Percentiles rank a stretch among this genome's conserved stretches.
Conservation (phyloP, 2,888 invertebrate genomes). For the Marasmarcha lunaedactyla region DNA sequence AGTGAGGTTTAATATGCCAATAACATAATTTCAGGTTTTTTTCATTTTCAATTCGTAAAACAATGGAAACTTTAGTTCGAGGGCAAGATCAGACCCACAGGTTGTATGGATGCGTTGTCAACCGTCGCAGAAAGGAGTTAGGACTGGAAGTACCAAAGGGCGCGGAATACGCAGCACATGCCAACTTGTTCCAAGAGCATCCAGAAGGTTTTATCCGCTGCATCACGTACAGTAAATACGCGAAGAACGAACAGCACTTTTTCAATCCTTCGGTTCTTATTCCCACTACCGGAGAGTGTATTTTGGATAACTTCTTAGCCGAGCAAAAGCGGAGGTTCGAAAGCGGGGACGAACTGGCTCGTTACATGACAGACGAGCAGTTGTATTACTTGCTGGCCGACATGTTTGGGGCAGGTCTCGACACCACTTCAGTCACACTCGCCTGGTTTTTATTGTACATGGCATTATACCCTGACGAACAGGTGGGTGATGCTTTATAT, state of each 20-base stretch:
- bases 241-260: slow-evolving; percentile 40
- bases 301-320: slow-evolving; percentile 75
- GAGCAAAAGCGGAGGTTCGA: slow-evolving; percentile 69
- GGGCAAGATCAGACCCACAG: slow-evolving; percentile 80
- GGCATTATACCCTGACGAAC: slow-evolving; percentile 75
- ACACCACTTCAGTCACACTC: slow-evolving; percentile 83
- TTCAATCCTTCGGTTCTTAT: slow-evolving; percentile 50
- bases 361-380: slow-evolving; percentile 75
- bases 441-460: slow-evolving; percentile 86
- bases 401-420: slow-evolving; percentile 87
- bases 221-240: slow-evolving; percentile 48
- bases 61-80: slow-evolving; percentile 74
- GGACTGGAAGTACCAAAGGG: slow-evolving; percentile 32
- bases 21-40: slow-evolving; percentile 73
- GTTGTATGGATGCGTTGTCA: slow-evolving; percentile 77
- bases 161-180: slow-evolving; percentile 35
- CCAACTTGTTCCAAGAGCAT: slow-evolving; percentile 37
- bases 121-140: slow-evolving; percentile 55
- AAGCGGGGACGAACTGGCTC: slow-evolving; percentile 42
- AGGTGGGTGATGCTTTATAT: slow-evolving; percentile 45
- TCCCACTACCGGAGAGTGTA: slow-evolving; percentile 54
- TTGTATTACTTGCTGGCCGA: slow-evolving; percentile 82
- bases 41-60: slow-evolving; percentile 70
- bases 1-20: too few species aligned
- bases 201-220: slow-evolving; percentile 53